Base-by-base conservation (phyloP, 1,140 invertebrate species). In the Pachyrhynchus sulphureomaculatus region DNA sequence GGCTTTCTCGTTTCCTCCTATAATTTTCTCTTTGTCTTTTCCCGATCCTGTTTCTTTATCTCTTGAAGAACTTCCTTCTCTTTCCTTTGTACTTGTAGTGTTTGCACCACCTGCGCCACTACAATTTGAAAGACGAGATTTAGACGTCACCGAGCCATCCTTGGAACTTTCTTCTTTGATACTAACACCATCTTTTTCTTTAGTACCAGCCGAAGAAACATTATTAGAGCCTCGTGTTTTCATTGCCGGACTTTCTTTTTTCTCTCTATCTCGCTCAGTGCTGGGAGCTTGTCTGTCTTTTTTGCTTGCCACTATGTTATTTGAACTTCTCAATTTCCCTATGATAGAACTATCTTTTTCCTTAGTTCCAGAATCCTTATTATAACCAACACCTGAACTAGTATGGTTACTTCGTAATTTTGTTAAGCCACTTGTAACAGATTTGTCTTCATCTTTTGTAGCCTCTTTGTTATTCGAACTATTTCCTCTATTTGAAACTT, bases 1-100 rank as follows among this genome's bases (percentile, higher is more conserved):
- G 20, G 32, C 42, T 9, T 51, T 63, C 17, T 71, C 63, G 29
- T 66, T 66, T n/a, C 45, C 44, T 18, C 39, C 26, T 37, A 13
- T 48, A 49, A 6, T 32, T 32, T 64, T 57, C 18, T 62, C 55
- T 15, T 59, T 45, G 42, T 66, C 57, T n/a, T 56, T 63, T 36
- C 58, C 61, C 5, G 44, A 4, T 48, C 29, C 53, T 64, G 26
- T 52, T 18, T 54, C 37, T 59, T 58, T 53, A 9, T 54, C 36
- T 26, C 33, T 56, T 41, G 15, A 21, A 4, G 2, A 2, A n/a
- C 2, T 29, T 18, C 17, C 29, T 17, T 6, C 6, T 32, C 10
- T 17, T 33, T 1, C 18, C 48, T 32, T 51, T 51, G 15, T 18
- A 5, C 12, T 29, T 29, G 26, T 29, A n/a, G n/a, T n/a, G 12